Evolutionary conservation across 2,113 vertebrate species (phyloP), one percentile per base, ranked within the genome.

Genomic region (Alosa alosa): DNA sequence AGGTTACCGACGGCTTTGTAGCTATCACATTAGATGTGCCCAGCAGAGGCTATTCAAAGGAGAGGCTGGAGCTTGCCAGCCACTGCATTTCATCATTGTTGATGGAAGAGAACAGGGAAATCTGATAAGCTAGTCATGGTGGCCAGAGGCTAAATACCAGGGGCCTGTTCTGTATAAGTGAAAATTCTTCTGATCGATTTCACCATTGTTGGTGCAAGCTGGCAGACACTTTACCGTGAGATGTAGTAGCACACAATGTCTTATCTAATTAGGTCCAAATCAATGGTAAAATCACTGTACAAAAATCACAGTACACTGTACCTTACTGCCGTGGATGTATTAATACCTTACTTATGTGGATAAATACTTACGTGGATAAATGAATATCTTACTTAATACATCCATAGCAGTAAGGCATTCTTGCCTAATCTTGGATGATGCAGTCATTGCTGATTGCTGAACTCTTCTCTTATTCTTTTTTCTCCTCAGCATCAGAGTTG

Each of bases 401-500:
- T n/a, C n/a, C 60, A 64, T 20, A 64, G 4, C 60, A 64, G 20
- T 64, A 7, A 64, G 60, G 0, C 60, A 64, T n/a, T 64, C 7
- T 20, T 64, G 22, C 8, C 22, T 20, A 4, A 11, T 31, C 10
- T 36, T 36, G 3, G 25, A 25, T 31, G 1, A 75, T 75, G n/a
- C 25, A 13, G 64, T 11, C 10, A 11, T 45, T 55, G 31, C 57
- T 44, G 0, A 18, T 36, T 31, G 31, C 41, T 3, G 41, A 44
- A 4, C 3, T 50, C 20, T 11, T 55, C 17, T 87, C 52, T 44
- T 4, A 4, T 44, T 44, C 41, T 83, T 60, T 39, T 20, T 47
- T 88, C 5, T 2, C 22, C 18, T 57, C 83, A 98, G 95, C 96
- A 97, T 91, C 95, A 97, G 87, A 99, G 97, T 88, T 99, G 98